phyloP scores from a whole-genome alignment of 1,140 invertebrate genomes.

The Chymomyza costata region DNA sequence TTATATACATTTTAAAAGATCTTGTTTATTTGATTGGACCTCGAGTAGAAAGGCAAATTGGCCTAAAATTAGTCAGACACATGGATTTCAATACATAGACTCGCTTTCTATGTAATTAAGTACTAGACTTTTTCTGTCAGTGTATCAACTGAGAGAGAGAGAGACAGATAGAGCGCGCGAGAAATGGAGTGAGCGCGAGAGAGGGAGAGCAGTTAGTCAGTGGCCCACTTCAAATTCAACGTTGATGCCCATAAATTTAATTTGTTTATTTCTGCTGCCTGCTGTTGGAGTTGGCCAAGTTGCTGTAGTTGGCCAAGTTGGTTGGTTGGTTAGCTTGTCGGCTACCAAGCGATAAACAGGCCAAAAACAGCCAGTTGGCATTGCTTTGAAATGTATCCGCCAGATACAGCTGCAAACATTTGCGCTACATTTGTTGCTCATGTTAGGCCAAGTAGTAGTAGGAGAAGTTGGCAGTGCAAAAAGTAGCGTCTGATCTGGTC shows the following conservation, averaged over 20 bases:
- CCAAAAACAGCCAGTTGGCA: conserved; percentile 39
- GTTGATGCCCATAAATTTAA: conserved; percentile 72
- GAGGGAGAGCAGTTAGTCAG: conserved; percentile 10
- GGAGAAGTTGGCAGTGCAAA: too few relatives aligned
- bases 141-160: too few relatives aligned
- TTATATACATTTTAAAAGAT: too few relatives aligned
- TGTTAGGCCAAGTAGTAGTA: conserved; percentile 2
- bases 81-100: too few relatives aligned
- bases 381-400: conserved; percentile 69
- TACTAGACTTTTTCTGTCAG: too few relatives aligned
- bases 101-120: too few relatives aligned
- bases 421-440: conserved; percentile 29
- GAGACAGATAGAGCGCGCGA: background rate
- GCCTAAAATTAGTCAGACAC: too few relatives aligned
- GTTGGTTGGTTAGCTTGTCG: conserved; percentile 18
- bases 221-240: conserved; percentile 65
- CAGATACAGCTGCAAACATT: conserved; percentile 38
- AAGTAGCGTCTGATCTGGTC: conserved; percentile 22
- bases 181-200: background rate
- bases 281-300: conserved; percentile 20
- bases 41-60: too few relatives aligned
- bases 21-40: too few relatives aligned
- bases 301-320: too few relatives aligned
- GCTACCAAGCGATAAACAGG: conserved; percentile 64
- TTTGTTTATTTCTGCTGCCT: conserved; percentile 12